Percentiles rank a stretch among this genome's conserved stretches.
phyloP scores from a whole-genome alignment of 1,140 invertebrate species.

The Papilio polytes region DNA sequence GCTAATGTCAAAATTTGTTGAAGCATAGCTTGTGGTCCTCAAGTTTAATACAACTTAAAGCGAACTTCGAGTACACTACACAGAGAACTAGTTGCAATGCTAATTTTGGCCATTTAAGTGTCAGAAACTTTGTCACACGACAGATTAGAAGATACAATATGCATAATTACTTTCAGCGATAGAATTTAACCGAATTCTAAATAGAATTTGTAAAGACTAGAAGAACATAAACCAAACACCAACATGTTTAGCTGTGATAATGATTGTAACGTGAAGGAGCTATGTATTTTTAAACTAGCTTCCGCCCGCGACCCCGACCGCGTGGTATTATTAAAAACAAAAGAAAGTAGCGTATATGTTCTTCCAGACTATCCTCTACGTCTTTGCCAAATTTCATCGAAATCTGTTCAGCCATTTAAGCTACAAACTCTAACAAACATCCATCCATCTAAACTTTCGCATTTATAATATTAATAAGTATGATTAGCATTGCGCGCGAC shows the following conservation, averaged over 20 bases:
- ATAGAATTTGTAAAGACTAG: neutral
- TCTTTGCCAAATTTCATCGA: too few species aligned
- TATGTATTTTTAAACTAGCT: too few species aligned
- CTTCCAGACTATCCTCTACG: too few species aligned
- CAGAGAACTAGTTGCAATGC: constrained; percentile 18
- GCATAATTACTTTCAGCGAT: neutral
- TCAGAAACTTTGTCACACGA: constrained; percentile 20
- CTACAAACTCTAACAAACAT: too few species aligned
- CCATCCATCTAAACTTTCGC: too few species aligned
- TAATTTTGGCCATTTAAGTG: constrained; percentile 26
- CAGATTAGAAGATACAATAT: constrained; percentile 18
- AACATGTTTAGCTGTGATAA: neutral
- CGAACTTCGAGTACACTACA: constrained; percentile 18
- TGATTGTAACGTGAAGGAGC: too few species aligned
- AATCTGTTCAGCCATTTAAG: too few species aligned
- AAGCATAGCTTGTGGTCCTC: constrained; percentile 2
- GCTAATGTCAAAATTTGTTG: constrained; percentile 21
- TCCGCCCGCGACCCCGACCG: too few species aligned
- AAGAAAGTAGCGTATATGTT: too few species aligned
- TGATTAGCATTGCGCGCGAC: too few species aligned
- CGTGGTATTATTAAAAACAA: too few species aligned
- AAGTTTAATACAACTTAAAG: constrained; percentile 14
- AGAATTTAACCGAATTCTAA: neutral
- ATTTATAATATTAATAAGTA: too few species aligned
- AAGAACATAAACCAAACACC: neutral